Conservation (phyloP, 1,140 invertebrate species). For the Drosophila mauritiana region DNA sequence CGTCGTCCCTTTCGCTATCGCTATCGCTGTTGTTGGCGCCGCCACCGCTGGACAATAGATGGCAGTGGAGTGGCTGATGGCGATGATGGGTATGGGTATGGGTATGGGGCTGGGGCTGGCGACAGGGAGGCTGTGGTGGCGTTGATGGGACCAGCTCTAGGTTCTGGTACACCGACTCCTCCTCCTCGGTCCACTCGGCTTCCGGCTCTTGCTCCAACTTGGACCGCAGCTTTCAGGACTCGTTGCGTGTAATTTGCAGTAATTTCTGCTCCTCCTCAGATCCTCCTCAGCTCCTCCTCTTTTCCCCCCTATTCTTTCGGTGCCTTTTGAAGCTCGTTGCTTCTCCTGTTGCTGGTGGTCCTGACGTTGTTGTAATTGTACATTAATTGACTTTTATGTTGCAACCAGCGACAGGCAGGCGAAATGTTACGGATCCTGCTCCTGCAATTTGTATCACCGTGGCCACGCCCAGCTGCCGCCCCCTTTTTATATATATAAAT, state of each 20-base stretch:
- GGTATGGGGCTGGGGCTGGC: neutral
- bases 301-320: neutral
- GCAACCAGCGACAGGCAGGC: conserved; percentile 36
- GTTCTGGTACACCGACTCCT: conserved; percentile 34
- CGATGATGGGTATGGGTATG: conserved; percentile 5
- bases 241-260: conserved; percentile 76
- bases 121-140: conserved; percentile 19
- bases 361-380: conserved; percentile 72
- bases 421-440: conserved; percentile 9
- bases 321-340: neutral
- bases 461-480: conserved; percentile 7
- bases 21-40: conserved; percentile 7
- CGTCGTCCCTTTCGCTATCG: conserved; percentile 10
- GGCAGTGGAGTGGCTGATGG: conserved; percentile 33
- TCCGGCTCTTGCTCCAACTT: conserved; percentile 53
- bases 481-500: neutral
- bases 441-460: conserved; percentile 42
- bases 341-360: conserved; percentile 26
- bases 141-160: conserved; percentile 45
- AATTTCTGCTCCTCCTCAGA: conserved; percentile 39
- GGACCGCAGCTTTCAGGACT: conserved; percentile 49
- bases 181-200: conserved; percentile 47
- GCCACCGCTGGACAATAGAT: conserved; percentile 42
- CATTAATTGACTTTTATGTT: conserved; percentile 83
- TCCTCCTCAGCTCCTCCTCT: neutral